These are phyloP conservation scores for Steatornis caripensis DNA, from an alignment of 2,113 vertebrate genomes.

Conservation along the genomic window DNA sequence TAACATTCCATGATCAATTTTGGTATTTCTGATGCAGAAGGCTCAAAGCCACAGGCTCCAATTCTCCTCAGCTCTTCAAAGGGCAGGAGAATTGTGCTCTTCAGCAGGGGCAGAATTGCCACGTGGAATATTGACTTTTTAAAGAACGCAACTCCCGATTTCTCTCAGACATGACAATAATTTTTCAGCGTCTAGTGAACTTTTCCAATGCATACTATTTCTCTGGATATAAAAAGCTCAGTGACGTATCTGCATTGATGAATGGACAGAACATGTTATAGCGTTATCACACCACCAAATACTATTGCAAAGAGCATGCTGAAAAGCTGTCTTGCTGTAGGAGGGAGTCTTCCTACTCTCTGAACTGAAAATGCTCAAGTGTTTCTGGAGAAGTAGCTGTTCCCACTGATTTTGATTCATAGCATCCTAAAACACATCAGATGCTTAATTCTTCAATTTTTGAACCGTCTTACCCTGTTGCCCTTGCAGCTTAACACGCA, in stretches of 20 bases:
- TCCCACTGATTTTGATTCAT: neutral
- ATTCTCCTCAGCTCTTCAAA: neutral
- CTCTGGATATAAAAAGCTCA: neutral
- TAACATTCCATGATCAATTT: neutral
- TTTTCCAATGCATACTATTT: neutral
- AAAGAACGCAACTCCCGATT: neutral
- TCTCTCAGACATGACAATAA: neutral
- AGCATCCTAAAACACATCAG: neutral
- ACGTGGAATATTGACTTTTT: neutral
- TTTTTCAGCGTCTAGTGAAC: neutral
- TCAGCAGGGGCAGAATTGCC: neutral
- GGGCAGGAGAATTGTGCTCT: neutral
- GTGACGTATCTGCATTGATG: neutral
- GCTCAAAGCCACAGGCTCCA: neutral
- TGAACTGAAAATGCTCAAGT: neutral
- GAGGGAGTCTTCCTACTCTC: neutral
- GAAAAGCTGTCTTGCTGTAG: neutral
- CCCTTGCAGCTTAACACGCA: neutral
- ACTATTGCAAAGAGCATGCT: neutral
- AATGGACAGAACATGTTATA: rapidly evolving
- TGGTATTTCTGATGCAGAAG: neutral
- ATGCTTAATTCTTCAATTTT: neutral
- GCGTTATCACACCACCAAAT: neutral
- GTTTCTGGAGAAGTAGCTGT: neutral
- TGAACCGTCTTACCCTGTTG: neutral